Evolutionary conservation across 1,140 invertebrate genomes (phyloP), one percentile per base, ranked within the genome.

Genomic region (Condylostylus longicornis): DNA sequence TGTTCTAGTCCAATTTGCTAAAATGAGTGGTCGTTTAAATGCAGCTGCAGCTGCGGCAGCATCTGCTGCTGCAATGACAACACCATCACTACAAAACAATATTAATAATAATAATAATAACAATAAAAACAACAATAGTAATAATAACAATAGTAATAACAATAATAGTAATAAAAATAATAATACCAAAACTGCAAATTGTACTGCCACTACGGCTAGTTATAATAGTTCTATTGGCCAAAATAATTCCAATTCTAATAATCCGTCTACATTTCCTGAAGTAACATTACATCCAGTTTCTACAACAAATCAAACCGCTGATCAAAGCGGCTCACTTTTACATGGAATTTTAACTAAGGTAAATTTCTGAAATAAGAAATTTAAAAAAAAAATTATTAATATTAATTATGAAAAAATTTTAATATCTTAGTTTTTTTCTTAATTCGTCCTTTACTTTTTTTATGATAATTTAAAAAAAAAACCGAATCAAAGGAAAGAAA

Each of bases 341-440:
- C 79, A 82, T 48, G 77, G 77, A 15, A 82, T 81, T 42, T 61
- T 83, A 13, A 81, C 77, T 1, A 81, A 75, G 62, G 70, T 71
- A 62, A 5, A 13, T 27, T 27, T 5, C 5, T 23, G 22, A 12
- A 23, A 23, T 7, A 23, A 6, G 22, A 23, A 27, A n/a, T 8
- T 10, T 27, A 10, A 4, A n/a, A n/a, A 27, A 27, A n/a, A 10
- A 3, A 27, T 10, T n/a, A n/a, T n/a, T n/a, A n/a, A n/a, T n/a
- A n/a, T n/a, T n/a, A n/a, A n/a, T n/a, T n/a, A n/a, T n/a, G n/a
- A n/a, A n/a, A n/a, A n/a, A n/a, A n/a, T n/a, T n/a, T n/a, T n/a
- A n/a, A n/a, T n/a, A n/a, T n/a, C n/a, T n/a, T n/a, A n/a, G n/a
- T n/a, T n/a, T n/a, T n/a, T n/a, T n/a, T n/a, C n/a, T n/a, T n/a